Base-by-base conservation (phyloP, 2,888 invertebrate species). In the Acanthosepion esculentum region DNA sequence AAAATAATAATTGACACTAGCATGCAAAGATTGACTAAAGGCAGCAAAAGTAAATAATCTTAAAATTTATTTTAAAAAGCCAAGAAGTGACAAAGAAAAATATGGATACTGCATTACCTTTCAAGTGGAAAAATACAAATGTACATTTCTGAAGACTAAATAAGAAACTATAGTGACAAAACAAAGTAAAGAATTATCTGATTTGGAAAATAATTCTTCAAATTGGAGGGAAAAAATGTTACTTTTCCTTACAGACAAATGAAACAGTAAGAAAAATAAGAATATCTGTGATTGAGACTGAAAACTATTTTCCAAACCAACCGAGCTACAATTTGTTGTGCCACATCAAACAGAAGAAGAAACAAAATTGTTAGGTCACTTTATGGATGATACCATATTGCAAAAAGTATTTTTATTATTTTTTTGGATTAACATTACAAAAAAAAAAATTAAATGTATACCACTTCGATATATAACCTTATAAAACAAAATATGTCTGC, bases 11-110 rank as follows among this genome's bases (percentile, higher is more conserved):
- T 78, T 78, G 12, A 59, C n/a, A 78, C n/a, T 78, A n/a, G 33
- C 78, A 78, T 78, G 78, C 78, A 78, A 78, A 78, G 59, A n/a
- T 78, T 78, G 33, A 78, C 78, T 78, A 78, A 78, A 78, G n/a
- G 78, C 78, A 78, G 33, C 4, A n/a, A 78, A 33, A 78, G n/a
- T 78, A 78, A n/a, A 64, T 23, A 26, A 33, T 78, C 78, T 78
- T 78, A n/a, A n/a, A 78, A n/a, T 78, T n/a, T 2, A 78, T 78
- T 23, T n/a, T 12, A 78, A 78, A 59, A n/a, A 78, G 78, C 78
- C n/a, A 78, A 59, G 20, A 20, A 10, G n/a, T n/a, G n/a, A 78
- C 50, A 50, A 78, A 78, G n/a, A 64, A 26, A 78, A 78, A 78
- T 64, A 8, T 78, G 8, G 15, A n/a, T n/a, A 12, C 33, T 78